phyloP scores from a whole-genome alignment of 2,113 vertebrate species.

The Semnopithecus entellus region DNA sequence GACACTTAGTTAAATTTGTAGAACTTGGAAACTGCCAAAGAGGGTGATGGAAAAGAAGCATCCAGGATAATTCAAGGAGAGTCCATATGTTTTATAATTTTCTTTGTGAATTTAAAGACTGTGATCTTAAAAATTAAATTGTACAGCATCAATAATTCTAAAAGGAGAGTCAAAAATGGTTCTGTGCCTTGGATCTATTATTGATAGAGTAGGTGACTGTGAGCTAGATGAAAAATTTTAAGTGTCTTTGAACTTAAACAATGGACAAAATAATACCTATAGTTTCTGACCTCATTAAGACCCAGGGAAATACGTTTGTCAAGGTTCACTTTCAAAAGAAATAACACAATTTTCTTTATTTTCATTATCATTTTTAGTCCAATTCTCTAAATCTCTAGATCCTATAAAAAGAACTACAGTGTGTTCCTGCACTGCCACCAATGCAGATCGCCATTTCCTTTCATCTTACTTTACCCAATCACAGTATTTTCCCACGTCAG shows the following conservation, averaged over 20 bases:
- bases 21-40: neutral
- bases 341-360: neutral
- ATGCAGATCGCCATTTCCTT: neutral
- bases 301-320: neutral
- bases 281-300: neutral
- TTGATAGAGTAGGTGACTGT: neutral
- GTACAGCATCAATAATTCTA: neutral
- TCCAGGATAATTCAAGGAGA: neutral
- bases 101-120: neutral
- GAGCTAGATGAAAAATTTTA: neutral
- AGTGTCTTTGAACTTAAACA: neutral
- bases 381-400: neutral
- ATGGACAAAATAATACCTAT: neutral
- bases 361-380: neutral
- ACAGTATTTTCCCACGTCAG: conserved; percentile 1
- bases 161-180: neutral
- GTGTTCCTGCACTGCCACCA: neutral
- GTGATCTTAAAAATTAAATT: neutral
- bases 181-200: neutral
- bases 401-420: neutral
- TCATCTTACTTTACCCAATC: conserved; percentile 19
- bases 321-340: neutral
- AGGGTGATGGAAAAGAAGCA: neutral
- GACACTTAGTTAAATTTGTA: neutral
- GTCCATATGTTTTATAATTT: neutral